These are phyloP conservation scores for Cantharis rufa DNA, from an alignment of 2,888 invertebrate genomes.

Conservation along the genomic window DNA sequence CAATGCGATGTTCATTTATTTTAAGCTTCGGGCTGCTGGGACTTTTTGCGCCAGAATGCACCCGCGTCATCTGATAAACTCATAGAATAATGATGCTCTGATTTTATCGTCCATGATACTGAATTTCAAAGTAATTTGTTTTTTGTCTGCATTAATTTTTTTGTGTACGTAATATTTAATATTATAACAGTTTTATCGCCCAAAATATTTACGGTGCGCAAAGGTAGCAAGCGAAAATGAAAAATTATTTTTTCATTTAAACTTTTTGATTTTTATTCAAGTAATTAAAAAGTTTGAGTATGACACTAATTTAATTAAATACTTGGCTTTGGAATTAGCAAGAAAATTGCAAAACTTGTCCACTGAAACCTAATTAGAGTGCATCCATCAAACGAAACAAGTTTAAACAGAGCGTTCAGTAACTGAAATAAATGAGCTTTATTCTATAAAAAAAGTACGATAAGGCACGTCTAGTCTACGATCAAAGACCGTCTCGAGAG, in stretches of 20 bases:
- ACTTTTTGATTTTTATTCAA: neutral
- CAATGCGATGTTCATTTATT: slow-evolving; percentile 48
- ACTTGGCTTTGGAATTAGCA: neutral
- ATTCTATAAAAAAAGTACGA: slow-evolving; percentile 46
- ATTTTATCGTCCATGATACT: slow-evolving; percentile 42
- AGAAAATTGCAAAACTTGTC: neutral
- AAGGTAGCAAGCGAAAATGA: neutral
- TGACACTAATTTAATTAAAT: neutral
- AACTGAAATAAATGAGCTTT: slow-evolving; percentile 51
- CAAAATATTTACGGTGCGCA: slow-evolving; percentile 35
- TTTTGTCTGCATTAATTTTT: slow-evolving; percentile 31
- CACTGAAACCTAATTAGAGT: slow-evolving; percentile 42
- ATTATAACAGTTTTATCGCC: neutral
- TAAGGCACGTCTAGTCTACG: slow-evolving; percentile 40
- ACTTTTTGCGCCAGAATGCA: slow-evolving; percentile 39
- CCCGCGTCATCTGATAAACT: slow-evolving; percentile 40
- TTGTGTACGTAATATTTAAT: neutral
- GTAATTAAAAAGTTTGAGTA: neutral
- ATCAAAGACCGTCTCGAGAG: slow-evolving; percentile 42
- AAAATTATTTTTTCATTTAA: neutral
- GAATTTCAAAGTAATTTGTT: slow-evolving; percentile 46
- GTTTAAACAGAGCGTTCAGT: slow-evolving; percentile 46
- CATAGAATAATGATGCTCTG: slow-evolving; percentile 40
- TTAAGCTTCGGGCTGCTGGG: slow-evolving; percentile 37
- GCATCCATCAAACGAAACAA: slow-evolving; percentile 46